A percentile compares a stretch with the other conserved stretches of the same genome.
These are phyloP conservation scores for Sepiola atlantica DNA, from an alignment of 2,888 invertebrate species.

Conservation along the genomic window DNA sequence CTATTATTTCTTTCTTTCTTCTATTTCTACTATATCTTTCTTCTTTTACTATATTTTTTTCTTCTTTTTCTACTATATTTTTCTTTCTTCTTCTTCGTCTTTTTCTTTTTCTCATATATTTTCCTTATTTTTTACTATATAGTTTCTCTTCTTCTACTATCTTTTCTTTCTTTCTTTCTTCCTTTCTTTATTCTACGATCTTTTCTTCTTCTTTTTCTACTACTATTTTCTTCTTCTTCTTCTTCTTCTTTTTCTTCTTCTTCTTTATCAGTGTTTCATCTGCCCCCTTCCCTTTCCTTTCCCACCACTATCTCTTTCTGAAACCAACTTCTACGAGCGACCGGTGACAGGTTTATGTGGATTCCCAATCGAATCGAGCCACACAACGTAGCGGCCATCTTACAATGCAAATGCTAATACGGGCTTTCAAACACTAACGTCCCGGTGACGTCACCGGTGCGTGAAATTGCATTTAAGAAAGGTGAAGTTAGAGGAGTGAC, in stretches of 20 bases:
- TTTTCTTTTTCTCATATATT: too few relatives aligned
- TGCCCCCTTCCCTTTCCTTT: background rate
- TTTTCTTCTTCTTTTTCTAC: too few relatives aligned
- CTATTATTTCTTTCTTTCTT: too few relatives aligned
- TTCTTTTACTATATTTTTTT: too few relatives aligned
- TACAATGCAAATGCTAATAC: background rate
- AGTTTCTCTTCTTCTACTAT: too few relatives aligned
- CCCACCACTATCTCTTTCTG: background rate
- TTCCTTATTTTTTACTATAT: too few relatives aligned
- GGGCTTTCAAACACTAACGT: background rate
- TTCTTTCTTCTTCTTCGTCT: background rate
- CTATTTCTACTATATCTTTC: too few relatives aligned
- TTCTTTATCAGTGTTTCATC: background rate
- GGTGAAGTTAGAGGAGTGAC: background rate
- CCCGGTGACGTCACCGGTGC: background rate
- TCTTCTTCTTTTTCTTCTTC: background rate
- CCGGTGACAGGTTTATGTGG: background rate
- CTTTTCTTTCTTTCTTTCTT: too few relatives aligned
- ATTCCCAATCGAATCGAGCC: background rate
- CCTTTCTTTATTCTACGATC: too few relatives aligned
- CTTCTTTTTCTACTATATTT: too few relatives aligned
- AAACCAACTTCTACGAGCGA: background rate
- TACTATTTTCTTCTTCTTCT: too few relatives aligned
- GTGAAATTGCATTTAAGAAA: constrained; percentile 2
- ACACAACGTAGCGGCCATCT: background rate